Conservation (phyloP, 2,113 vertebrate genomes). For the Varanus salvator region DNA sequence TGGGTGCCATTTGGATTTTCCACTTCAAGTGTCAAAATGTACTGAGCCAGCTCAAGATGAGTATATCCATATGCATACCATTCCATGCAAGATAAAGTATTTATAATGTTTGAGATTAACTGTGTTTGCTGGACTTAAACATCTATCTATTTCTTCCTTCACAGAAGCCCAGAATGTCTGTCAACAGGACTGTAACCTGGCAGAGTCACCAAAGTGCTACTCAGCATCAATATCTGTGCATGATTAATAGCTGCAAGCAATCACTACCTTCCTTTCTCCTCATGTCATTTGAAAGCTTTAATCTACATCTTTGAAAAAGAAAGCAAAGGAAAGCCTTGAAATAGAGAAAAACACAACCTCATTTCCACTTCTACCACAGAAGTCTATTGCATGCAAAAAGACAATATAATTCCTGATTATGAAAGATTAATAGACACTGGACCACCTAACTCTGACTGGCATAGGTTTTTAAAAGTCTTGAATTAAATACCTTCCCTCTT, state of each 20-base stretch:
- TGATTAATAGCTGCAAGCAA: background rate
- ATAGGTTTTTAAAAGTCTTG: background rate
- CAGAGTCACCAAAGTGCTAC: conserved; percentile 7
- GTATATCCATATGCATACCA: background rate
- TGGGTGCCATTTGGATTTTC: background rate
- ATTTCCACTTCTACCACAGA: background rate
- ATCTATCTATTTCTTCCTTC: background rate
- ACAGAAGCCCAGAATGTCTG: background rate
- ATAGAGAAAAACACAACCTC: background rate
- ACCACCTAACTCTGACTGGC: background rate
- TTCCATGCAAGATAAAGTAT: background rate
- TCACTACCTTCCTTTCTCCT: background rate
- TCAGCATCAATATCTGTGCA: background rate
- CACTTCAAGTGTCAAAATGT: background rate
- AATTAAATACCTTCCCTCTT: background rate
- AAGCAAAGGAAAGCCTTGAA: background rate
- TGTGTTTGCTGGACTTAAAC: background rate
- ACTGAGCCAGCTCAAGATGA: background rate
- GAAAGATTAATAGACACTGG: background rate
- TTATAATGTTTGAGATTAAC: background rate
- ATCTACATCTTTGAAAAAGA: background rate
- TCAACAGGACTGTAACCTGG: conserved; percentile 16
- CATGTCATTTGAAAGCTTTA: background rate
- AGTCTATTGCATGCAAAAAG: background rate
- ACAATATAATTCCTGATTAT: background rate